phyloP scores from a whole-genome alignment of 2,888 invertebrate genomes.

The Brenthis daphne region DNA sequence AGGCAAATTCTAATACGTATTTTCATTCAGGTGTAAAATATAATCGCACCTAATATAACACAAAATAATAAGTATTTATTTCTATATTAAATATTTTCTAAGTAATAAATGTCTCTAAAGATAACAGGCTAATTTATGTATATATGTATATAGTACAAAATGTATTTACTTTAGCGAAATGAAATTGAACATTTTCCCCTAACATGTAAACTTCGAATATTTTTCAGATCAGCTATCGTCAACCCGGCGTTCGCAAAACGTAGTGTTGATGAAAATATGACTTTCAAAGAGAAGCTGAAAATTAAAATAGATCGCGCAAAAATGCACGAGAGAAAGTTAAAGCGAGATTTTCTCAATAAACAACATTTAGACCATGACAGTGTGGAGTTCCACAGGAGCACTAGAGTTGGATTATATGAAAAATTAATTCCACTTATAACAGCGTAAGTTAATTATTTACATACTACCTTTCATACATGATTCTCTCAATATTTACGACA shows the following conservation, averaged over 20 bases:
- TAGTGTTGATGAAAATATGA: slow-evolving; percentile 51
- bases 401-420: slow-evolving; percentile 82
- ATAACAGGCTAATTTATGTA: background rate
- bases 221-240: slow-evolving; percentile 53
- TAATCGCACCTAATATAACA: too few relatives aligned
- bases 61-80: too few relatives aligned
- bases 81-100: too few relatives aligned
- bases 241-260: slow-evolving; percentile 71
- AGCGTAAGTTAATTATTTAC: slow-evolving; percentile 73
- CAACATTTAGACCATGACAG: slow-evolving; percentile 54
- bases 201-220: background rate
- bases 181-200: too few relatives aligned
- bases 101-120: too few relatives aligned
- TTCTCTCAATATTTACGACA: too few relatives aligned
- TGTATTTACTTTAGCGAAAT: background rate
- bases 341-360: slow-evolving; percentile 56
- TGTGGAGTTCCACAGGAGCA: slow-evolving; percentile 82
- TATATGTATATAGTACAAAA: background rate
- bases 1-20: too few relatives aligned
- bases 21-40: too few relatives aligned
- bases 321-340: slow-evolving; percentile 62
- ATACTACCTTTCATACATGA: background rate
- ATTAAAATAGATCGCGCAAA: slow-evolving; percentile 60
- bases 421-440: slow-evolving; percentile 84
- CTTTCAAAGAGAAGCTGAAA: slow-evolving; percentile 66